These are phyloP conservation scores for Cepaea nemoralis DNA, from an alignment of 1,140 invertebrate genomes.

Conservation along the genomic window DNA sequence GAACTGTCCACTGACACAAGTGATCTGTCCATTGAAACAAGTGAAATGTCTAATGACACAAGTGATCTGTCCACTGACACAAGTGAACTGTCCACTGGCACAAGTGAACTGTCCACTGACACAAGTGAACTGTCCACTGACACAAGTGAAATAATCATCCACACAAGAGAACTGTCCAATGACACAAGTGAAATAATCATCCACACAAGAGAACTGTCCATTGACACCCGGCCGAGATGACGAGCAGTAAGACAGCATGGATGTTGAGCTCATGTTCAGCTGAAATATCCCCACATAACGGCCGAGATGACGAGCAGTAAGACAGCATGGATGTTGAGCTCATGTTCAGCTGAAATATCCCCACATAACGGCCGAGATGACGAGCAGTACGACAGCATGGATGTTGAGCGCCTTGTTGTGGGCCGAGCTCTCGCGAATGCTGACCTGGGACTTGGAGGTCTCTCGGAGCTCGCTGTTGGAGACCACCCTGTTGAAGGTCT, in stretches of 20 bases:
- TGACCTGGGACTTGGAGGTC: neutral
- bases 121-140: no score
- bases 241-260: neutral
- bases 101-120: no score
- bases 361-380: constrained; percentile 5
- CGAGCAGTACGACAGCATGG: neutral
- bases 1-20: no score
- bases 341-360: constrained; percentile 7
- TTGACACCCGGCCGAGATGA: neutral
- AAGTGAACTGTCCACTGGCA: no score
- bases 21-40: no score
- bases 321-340: neutral
- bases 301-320: neutral
- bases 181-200: no score
- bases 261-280: neutral
- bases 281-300: constrained; percentile 15
- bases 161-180: no score
- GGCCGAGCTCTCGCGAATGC: neutral
- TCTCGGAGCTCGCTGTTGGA: constrained; percentile 11
- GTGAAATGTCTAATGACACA: no score
- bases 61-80: no score
- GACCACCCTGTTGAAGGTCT: neutral
- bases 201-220: no score
- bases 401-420: neutral
- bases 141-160: no score